Base-by-base conservation (phyloP, 1,140 invertebrate genomes). In the Harlomillsia oculata region DNA sequence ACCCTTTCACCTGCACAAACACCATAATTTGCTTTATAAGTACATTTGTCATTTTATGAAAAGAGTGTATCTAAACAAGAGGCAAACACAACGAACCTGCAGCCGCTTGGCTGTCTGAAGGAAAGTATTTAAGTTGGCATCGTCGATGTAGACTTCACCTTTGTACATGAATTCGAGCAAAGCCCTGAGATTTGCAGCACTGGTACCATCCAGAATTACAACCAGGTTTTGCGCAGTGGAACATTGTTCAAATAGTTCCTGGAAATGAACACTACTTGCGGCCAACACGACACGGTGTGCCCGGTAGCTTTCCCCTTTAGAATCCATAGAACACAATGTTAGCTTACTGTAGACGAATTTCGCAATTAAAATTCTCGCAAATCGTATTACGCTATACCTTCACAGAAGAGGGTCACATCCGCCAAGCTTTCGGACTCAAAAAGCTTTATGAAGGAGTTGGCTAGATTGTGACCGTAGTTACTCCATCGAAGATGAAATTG, bases 81-180 rank as follows among this genome's bases (percentile, higher is more conserved):
- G n/a, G n/a, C n/a, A n/a, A n/a, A n/a, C 13, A n/a, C 40, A n/a
- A 40, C 71, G 64, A 68, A 87, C 85, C 79, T 89, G 87, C 67
- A 89, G 77, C 74, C 83, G 85, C 73, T 91, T 88, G 26, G 87
- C 89, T 45, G 87, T 88, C 74, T 90, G 90, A 53, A 91, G 80
- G 69, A 92, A 89, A 70, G 86, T 87, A 67, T 84, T 85, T 53
- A 91, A 79, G 57, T 84, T 84, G 70, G 89, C 85, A 74, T 90
- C 87, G 65, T 86, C 88, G 60, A 90, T 86, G 71, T 90, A 86
- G 59, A 91, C 87, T 72, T 90, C 87, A 9, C 87, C 87, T 71
- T 88, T 88, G 75, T 92, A 92, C 88, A 92, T 92, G 72, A 91
- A 92, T 72, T 92, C 87, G 51, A 92, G 78, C 39, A 92, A 77